Evolutionary conservation across 2,113 vertebrate species (phyloP).

Genomic region (Sturnus vulgaris): DNA sequence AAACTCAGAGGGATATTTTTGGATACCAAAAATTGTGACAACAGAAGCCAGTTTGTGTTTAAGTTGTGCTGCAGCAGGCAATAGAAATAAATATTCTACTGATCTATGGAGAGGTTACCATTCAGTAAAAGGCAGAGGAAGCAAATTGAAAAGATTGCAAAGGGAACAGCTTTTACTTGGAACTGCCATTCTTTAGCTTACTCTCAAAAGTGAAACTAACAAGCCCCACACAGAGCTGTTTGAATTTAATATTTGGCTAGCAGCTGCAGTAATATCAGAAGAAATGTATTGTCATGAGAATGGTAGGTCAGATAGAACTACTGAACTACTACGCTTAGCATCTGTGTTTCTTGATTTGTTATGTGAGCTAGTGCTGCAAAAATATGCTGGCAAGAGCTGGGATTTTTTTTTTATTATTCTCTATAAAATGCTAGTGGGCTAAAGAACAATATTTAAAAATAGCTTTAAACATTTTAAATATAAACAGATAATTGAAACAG

Average conservation of each 20-base stretch:
- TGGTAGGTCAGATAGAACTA: neutral
- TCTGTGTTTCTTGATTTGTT: neutral
- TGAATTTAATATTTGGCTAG: neutral
- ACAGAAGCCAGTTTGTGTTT: neutral
- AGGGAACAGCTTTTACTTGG: neutral
- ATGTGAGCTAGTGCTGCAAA: neutral
- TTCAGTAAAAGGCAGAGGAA: neutral
- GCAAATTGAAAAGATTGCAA: neutral
- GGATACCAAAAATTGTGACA: neutral
- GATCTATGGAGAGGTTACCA: rapidly evolving
- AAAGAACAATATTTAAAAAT: neutral
- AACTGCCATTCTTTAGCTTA: neutral
- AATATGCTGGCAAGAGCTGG: neutral
- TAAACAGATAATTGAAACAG: neutral
- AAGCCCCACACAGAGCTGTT: neutral
- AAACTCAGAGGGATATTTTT: neutral
- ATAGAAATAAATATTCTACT: neutral
- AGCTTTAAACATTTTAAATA: neutral
- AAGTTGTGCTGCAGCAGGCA: neutral
- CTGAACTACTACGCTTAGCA: neutral
- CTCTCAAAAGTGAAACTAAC: neutral
- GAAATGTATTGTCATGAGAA: neutral
- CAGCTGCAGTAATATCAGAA: neutral
- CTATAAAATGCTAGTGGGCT: neutral
- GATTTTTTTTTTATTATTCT: neutral